A percentile compares a stretch with the other conserved stretches of the same genome.
These are phyloP conservation scores for Urocolius indicus DNA, from an alignment of 2,113 vertebrate species.

Conservation along the genomic window DNA sequence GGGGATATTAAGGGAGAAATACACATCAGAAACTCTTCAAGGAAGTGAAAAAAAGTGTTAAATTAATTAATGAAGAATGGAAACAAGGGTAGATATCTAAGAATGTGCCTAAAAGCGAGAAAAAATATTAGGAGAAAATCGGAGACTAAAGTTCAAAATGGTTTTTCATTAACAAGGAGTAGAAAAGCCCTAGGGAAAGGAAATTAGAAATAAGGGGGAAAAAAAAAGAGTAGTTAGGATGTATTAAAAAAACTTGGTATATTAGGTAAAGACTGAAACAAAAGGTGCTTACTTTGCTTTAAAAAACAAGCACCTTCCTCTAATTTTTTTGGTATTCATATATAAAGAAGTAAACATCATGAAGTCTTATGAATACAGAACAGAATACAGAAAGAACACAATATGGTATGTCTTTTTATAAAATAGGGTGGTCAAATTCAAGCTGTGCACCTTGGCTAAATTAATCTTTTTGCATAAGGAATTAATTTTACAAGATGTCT, in stretches of 20 bases:
- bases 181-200: background rate
- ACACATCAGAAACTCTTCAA: background rate
- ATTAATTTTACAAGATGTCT: background rate
- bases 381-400: background rate
- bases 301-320: background rate
- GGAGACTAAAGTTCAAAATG: background rate
- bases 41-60: rapidly evolving
- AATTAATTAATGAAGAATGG: background rate
- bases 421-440: background rate
- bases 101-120: background rate
- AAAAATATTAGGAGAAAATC: background rate
- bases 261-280: background rate
- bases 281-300: rapidly evolving
- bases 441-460: background rate
- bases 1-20: background rate
- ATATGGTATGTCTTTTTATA: background rate
- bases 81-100: background rate
- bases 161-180: background rate
- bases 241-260: rapidly evolving
- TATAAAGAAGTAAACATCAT: background rate
- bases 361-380: background rate
- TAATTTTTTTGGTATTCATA: too few relatives aligned
- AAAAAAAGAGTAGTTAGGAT: background rate
- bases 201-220: background rate
- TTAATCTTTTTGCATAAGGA: background rate